Conservation (phyloP, 2,797 vertebrate genomes). For the Periparus ater region DNA sequence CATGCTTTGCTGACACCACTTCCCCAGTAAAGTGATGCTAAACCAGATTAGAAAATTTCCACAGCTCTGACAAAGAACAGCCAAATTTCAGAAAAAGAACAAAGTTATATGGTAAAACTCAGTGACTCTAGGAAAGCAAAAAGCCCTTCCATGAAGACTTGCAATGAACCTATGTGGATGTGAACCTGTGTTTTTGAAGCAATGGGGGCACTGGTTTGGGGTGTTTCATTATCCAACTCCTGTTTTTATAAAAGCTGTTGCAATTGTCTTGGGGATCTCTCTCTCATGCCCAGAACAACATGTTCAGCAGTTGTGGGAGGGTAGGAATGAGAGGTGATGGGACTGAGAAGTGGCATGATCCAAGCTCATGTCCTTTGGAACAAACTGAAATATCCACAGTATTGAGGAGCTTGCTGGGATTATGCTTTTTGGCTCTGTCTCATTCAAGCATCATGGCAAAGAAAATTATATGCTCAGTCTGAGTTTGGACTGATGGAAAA, state of each 20-base stretch:
- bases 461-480: background rate
- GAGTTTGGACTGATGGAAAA: background rate
- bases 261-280: background rate
- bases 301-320: background rate
- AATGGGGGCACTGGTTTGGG: rapidly evolving
- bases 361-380: background rate
- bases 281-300: rapidly evolving
- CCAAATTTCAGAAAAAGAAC: background rate
- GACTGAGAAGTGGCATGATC: rapidly evolving
- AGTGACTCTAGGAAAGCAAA: background rate
- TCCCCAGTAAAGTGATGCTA: background rate
- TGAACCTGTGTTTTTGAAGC: rapidly evolving
- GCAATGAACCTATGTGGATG: rapidly evolving
- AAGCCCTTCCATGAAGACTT: background rate
- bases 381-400: background rate
- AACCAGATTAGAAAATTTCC: background rate
- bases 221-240: background rate
- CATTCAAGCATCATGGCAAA: background rate
- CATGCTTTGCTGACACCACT: background rate
- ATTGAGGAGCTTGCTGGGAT: background rate
- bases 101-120: background rate
- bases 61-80: background rate
- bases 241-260: background rate
- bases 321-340: rapidly evolving
- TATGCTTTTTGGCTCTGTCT: background rate